Conservation (phyloP, 2,113 vertebrate species). For the Terrapene triunguis region DNA sequence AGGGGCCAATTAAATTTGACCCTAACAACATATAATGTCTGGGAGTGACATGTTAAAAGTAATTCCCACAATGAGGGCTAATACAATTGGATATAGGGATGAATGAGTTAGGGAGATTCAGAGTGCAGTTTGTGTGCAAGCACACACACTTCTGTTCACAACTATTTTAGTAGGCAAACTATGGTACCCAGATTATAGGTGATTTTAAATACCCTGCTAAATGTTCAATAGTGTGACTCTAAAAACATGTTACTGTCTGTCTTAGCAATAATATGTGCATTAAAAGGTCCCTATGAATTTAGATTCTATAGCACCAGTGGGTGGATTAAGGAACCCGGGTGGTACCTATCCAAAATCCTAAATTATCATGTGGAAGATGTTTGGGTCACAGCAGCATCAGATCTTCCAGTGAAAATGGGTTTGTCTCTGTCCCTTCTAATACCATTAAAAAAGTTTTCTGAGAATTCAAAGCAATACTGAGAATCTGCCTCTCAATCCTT, state of each 20-base stretch:
- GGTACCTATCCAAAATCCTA: slow-evolving; percentile 28
- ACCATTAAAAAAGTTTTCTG: background rate
- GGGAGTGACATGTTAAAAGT: background rate
- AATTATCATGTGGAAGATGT: slow-evolving; percentile 56
- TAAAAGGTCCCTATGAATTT: background rate
- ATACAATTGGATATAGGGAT: background rate
- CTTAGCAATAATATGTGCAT: background rate
- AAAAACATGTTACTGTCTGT: background rate
- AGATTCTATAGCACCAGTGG: background rate
- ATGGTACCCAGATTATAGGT: background rate
- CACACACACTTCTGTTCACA: background rate
- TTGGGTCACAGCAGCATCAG: slow-evolving; percentile 7
- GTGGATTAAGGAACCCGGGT: slow-evolving; percentile 44
- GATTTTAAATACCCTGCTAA: background rate
- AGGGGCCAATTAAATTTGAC: slow-evolving; percentile 16
- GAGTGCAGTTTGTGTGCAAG: background rate
- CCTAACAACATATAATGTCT: background rate
- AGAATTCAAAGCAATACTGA: slow-evolving; percentile 52
- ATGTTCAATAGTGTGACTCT: background rate
- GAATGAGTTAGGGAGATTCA: slow-evolving; percentile 3
- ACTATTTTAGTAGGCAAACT: background rate
- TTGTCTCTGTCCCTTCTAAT: background rate
- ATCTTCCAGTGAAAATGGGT: slow-evolving; percentile 19
- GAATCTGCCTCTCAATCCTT: slow-evolving; percentile 25
- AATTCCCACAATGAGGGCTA: background rate